Evolutionary conservation across 2,888 invertebrate species (phyloP).

Genomic region (Palloptera scutellata): DNA sequence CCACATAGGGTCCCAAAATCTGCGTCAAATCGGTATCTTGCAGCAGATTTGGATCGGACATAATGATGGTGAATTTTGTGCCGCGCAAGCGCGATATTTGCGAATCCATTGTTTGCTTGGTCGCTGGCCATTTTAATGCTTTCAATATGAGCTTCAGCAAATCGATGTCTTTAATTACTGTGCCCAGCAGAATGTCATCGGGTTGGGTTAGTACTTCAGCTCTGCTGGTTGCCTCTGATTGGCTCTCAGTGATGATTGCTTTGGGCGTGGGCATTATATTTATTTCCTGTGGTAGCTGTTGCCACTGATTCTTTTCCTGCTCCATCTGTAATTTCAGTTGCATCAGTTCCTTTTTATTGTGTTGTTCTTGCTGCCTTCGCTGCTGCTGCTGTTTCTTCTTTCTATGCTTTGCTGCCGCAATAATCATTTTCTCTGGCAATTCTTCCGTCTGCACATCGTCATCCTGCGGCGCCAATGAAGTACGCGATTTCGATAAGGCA

Average conservation of each 20-base stretch:
- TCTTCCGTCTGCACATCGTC: slow-evolving; percentile 27
- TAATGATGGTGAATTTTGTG: slow-evolving; percentile 59
- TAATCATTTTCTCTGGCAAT: slow-evolving; percentile 35
- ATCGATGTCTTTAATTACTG: slow-evolving; percentile 61
- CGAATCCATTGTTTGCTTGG: slow-evolving; percentile 50
- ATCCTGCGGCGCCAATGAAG: slow-evolving; percentile 24
- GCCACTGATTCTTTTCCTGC: slow-evolving; percentile 21
- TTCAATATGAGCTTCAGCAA: slow-evolving; percentile 62
- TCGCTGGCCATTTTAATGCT: slow-evolving; percentile 62
- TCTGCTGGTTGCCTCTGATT: slow-evolving; percentile 10
- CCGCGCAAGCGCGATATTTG: slow-evolving; percentile 58
- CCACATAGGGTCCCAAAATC: slow-evolving; percentile 58
- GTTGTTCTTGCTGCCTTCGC: slow-evolving; percentile 25
- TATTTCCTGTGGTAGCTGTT: slow-evolving; percentile 20
- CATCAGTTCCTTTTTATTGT: slow-evolving; percentile 24
- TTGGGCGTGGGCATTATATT: slow-evolving; percentile 7
- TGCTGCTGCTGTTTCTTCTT: slow-evolving; percentile 5
- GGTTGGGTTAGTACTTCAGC: slow-evolving; percentile 32
- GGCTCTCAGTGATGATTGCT: background rate
- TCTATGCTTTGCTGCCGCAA: slow-evolving; percentile 32
- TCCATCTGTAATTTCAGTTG: slow-evolving; percentile 40
- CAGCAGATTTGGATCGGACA: slow-evolving; percentile 59
- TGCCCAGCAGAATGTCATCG: slow-evolving; percentile 58
- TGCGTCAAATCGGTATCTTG: slow-evolving; percentile 63
- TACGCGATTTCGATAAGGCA: background rate